Evolutionary conservation across 2,888 invertebrate genomes (phyloP).

Genomic region (Xylota segnis): DNA sequence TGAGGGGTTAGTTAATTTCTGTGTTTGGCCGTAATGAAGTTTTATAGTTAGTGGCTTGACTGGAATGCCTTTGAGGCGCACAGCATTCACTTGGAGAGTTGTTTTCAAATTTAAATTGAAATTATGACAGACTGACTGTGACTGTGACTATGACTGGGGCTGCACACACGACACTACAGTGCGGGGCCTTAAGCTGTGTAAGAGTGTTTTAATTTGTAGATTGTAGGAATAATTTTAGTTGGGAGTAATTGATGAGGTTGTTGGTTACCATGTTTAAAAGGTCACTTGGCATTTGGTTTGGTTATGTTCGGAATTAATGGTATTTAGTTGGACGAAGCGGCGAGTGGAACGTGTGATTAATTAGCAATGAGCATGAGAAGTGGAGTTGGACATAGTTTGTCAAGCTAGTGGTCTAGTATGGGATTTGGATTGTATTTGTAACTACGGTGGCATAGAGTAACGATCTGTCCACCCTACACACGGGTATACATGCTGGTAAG

Average conservation of each 20-base stretch:
- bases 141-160: constrained; percentile 11
- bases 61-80: constrained; percentile 2
- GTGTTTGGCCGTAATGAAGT: constrained; percentile 28
- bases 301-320: background rate
- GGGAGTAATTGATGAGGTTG: constrained; percentile 48
- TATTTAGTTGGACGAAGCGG: constrained; percentile 5
- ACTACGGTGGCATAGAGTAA: too few relatives aligned
- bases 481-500: too few relatives aligned
- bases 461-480: too few relatives aligned
- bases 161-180: background rate
- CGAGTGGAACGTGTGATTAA: constrained; percentile 9
- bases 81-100: constrained; percentile 19
- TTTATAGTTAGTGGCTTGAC: constrained; percentile 31
- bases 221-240: constrained; percentile 43
- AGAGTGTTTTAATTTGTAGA: constrained; percentile 56
- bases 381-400: background rate
- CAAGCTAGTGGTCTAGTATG: too few relatives aligned
- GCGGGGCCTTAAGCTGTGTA: constrained; percentile 14
- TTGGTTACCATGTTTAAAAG: constrained; percentile 30
- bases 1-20: background rate
- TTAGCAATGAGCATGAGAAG: background rate
- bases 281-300: constrained; percentile 22
- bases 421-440: too few relatives aligned
- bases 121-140: constrained; percentile 53
- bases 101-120: constrained; percentile 46